phyloP scores from a whole-genome alignment of 2,113 vertebrate species.

The Octodon degus region DNA sequence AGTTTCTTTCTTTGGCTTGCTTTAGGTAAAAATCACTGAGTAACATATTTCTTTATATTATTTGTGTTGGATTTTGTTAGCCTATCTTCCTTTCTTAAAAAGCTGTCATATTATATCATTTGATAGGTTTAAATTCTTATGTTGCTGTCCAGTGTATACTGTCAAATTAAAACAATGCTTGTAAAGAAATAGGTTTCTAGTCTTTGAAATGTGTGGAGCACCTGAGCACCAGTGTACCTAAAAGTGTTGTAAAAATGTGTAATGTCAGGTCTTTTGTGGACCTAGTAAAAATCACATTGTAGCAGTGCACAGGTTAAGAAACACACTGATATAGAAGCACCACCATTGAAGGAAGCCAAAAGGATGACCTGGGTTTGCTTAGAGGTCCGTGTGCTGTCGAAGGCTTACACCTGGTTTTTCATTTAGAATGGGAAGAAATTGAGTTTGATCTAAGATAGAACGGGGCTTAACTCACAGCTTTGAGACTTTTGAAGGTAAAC shows the following conservation, averaged over 20 bases:
- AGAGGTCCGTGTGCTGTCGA: neutral
- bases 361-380: neutral
- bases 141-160: neutral
- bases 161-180: slow-evolving; percentile 3
- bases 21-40: neutral
- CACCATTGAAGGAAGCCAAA: neutral
- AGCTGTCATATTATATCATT: neutral
- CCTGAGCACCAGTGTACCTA: neutral
- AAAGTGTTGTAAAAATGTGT: neutral
- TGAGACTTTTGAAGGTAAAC: neutral
- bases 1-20: neutral
- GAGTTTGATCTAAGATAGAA: neutral
- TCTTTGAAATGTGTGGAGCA: neutral
- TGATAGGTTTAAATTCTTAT: slow-evolving; percentile 12
- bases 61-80: neutral
- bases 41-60: neutral
- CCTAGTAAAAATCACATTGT: slow-evolving; percentile 10
- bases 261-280: neutral
- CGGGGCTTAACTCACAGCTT: neutral
- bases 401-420: neutral
- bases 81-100: slow-evolving; percentile 7
- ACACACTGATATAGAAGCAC: neutral
- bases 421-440: slow-evolving; percentile 30
- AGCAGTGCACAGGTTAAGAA: neutral
- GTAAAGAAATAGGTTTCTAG: neutral